Evolutionary conservation across 30 jellyfish, hydroid and myxozoan genomes (phyloP), one percentile per base, ranked within the genome.

Genomic region (Aurelia coerulea): DNA sequence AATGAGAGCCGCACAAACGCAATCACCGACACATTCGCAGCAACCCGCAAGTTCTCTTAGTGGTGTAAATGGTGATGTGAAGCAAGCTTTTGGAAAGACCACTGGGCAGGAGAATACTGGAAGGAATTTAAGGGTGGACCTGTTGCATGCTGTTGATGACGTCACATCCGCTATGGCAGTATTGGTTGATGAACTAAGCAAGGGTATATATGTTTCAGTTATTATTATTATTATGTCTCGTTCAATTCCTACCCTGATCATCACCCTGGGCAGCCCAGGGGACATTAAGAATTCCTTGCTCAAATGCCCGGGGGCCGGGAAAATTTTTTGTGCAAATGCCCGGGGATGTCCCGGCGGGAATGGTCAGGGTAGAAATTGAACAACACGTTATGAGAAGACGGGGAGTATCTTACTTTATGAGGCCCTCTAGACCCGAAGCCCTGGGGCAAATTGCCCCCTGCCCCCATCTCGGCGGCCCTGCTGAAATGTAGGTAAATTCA

Each of bases 31-130:
- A 33, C 85, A 66, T 19, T 52, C 87, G n/a, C 96, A 87, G 50
- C 81, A 73, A 10, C 87, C 96, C 2, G 62, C 83, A 10, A 89
- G 91, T 13, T 75, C 96, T 5, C 83, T 95, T 64, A 84, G 97
- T 52, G 97, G 97, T 56, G 99, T 95, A 10, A 91, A 95, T 59
- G 99, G 99, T 7, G 99, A 95, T 41, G 99, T 95, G 8, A 95
- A 86, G 78, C 97, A 89, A 34, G 99, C 99, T 56, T 95, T 95
- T 80, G 99, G 97, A 35, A 83, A 74, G 69, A 39, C 59, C 31
- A 54, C 69, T 16, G 86, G 78, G 15, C 78, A 31, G 42, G 88
- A 77, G 8, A 34, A 49, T 37, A n/a, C 46, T 35, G 97, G 94
- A 29, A 78, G 96, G 51, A 91, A 95, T 70, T 88, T 95, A 12